Conservation (phyloP, 2,888 invertebrate genomes). For the Cosmopolites sordidus region DNA sequence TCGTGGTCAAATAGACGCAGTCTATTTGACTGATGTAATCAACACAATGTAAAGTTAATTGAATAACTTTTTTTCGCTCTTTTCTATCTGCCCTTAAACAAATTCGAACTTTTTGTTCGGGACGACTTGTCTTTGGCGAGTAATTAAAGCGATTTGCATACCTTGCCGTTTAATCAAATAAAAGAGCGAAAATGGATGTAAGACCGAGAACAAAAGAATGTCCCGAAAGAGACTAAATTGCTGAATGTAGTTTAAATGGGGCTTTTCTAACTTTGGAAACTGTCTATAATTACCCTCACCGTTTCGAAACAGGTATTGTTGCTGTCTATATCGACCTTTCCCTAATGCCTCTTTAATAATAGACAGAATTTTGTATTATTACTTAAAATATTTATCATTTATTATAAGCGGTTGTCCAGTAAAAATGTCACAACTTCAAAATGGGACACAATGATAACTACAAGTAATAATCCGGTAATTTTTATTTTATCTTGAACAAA, state of each 20-base stretch:
- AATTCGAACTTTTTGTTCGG: not conserved
- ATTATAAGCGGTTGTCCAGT: no score
- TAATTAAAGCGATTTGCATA: slow-evolving; percentile 1
- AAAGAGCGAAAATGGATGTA: not conserved
- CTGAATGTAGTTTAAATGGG: not conserved
- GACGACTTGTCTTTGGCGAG: not conserved
- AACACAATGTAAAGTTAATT: not conserved
- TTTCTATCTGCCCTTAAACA: not conserved
- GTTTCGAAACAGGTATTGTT: not conserved
- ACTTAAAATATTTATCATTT: no score
- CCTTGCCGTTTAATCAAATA: not conserved
- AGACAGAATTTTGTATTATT: no score
- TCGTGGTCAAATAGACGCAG: no score
- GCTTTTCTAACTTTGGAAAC: not conserved
- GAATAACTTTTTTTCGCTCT: not conserved
- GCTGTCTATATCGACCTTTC: no score
- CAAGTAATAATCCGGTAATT: no score
- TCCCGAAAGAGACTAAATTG: not conserved
- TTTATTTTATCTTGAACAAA: no score
- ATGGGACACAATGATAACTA: no score
- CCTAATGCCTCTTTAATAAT: no score
- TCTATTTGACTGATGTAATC: no score
- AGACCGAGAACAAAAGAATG: not conserved
- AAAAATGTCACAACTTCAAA: no score
- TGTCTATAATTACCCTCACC: not conserved